phyloP scores from a whole-genome alignment of 2,113 vertebrate species.

The Rhinopomastus cyanomelas region DNA sequence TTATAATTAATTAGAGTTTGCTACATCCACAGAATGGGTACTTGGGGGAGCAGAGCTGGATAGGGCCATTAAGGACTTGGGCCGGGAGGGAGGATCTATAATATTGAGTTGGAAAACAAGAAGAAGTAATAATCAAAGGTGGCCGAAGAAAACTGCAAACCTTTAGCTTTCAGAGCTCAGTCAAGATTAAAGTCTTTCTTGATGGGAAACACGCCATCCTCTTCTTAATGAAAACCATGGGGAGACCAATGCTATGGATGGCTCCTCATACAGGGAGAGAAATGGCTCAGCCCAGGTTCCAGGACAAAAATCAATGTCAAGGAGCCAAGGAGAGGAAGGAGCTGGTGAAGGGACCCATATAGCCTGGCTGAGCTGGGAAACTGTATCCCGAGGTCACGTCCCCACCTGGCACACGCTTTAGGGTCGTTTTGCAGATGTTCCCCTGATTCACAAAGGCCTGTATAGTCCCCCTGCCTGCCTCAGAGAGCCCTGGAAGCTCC shows the following conservation, averaged over 20 bases:
- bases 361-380: background rate
- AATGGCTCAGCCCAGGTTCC: background rate
- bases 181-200: conserved; percentile 66
- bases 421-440: conserved; percentile 42
- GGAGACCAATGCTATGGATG: conserved; percentile 4
- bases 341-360: background rate
- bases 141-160: conserved; percentile 64
- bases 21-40: conserved; percentile 51
- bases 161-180: conserved; percentile 56
- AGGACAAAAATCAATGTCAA: background rate
- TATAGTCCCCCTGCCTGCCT: background rate
- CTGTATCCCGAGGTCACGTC: background rate
- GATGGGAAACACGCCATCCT: conserved; percentile 64
- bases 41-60: conserved; percentile 51
- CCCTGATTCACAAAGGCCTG: background rate
- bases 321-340: background rate
- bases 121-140: conserved; percentile 64
- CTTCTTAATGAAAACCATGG: conserved; percentile 66
- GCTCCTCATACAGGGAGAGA: conserved; percentile 8
- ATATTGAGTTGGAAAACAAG: conserved; percentile 57
- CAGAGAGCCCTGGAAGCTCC: conserved; percentile 14
- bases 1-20: conserved; percentile 68
- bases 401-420: background rate
- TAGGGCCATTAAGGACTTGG: conserved; percentile 28
- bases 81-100: conserved; percentile 54